Base-by-base conservation (phyloP, 1,140 invertebrate species). In the Drosophila subobscura region DNA sequence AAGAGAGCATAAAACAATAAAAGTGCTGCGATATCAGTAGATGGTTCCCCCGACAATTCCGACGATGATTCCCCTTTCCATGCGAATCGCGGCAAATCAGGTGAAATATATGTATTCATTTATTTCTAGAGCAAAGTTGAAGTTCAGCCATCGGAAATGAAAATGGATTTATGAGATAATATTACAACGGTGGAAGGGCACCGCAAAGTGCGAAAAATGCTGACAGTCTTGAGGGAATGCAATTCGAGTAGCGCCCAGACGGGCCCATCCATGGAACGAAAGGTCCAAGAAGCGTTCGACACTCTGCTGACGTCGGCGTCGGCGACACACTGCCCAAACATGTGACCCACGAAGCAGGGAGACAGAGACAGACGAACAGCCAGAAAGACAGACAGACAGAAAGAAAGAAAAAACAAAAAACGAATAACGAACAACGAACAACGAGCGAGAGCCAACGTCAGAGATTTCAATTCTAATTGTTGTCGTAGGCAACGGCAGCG, bases 401-500 rank as follows among this genome's bases (percentile, higher is more conserved):
- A 42, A 49, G 8, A 22, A 40, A 55, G 41, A 42, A 42, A 52
- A 49, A 63, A 45, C 49, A 53, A 47, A 41, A 50, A 65, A 42
- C 55, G 47, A 64, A 64, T n/a, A 60, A 44, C 7, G 42, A 54
- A 27, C 23, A 50, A 60, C 41, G 61, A 55, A 50, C 22, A 29
- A 56, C 22, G 33, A 33, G 50, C 29, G 20, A 10, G 8, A 40
- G n/a, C 27, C n/a, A 22, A 27, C 46, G 25, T n/a, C 33, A 44
- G 14, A 49, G 44, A 72, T 63, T 79, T 79, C 47, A 71, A 52
- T 77, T 54, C 16, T 53, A 70, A 61, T 75, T 74, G 55, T 86
- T 81, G 73, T 86, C 81, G 73, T 86, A 80, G 81, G 77, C 81
- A 74, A 65, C 57, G 51, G 57, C 29, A 41, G 23, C 14, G 16